Evolutionary conservation across 2,888 invertebrate species (phyloP), one percentile per base, ranked within the genome.

Genomic region (Brassicogethes aeneus): DNA sequence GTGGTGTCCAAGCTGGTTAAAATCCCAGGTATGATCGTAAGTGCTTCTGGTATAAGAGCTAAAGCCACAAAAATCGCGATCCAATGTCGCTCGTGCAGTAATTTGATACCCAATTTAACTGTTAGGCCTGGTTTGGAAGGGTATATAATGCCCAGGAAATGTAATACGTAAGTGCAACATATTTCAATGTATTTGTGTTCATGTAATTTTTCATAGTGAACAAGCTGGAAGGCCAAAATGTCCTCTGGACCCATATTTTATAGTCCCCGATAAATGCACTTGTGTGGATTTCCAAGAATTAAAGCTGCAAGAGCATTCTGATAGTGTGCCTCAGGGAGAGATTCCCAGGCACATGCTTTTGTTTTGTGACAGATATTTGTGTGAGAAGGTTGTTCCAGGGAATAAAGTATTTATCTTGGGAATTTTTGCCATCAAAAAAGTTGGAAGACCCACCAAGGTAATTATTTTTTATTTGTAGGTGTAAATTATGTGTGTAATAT

Each of bases 211-310:
- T 16, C 34, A 14, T 66, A 91, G 91, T 12, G 95, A 95, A 62
- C 92, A 93, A 74, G 85, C 89, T 45, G 94, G 94, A 16, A 74
- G 87, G 39, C 87, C 89, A 0, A 89, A 89, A 58, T 99, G 99
- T 61, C 96, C 97, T 0, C 64, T 96, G 41, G 99, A 99, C 70
- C 99, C 99, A 1, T 99, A 90, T 66, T 95, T 93, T 66, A 95
- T 99, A 47, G 82, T 97, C 68, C 96, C 97, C 12, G 97, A 99
- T 65, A 95, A 94, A 69, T 97, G 97, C 68, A 79, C 82, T 52
- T 99, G 97, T 67, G 90, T 97, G 15, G 97, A 99, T 70, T 99
- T 92, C 64, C 99, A 99, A 80, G 84, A 89, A 0, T 67, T 99
- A n/a, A 99, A 96, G 67, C 69, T 97, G 8, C 97, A 99, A 76